Percentiles rank a stretch among this genome's conserved stretches.
Conservation (phyloP, 23 tunicate genomes). For the Halocynthia aurantium region DNA sequence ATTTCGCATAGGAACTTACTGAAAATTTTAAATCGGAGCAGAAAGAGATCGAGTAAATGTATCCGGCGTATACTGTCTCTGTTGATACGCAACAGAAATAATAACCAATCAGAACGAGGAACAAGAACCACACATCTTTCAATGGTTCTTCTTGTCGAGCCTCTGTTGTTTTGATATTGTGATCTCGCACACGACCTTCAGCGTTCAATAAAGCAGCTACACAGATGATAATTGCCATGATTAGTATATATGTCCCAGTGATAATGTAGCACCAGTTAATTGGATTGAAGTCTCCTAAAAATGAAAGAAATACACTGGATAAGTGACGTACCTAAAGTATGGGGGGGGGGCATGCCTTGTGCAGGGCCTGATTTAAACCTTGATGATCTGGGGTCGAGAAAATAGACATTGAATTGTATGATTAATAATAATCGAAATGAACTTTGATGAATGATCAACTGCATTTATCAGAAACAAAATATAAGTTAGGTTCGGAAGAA, state of each 20-base stretch:
- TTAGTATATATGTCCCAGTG: constrained; percentile 40
- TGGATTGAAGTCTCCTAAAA: constrained; percentile 46
- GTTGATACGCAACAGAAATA: constrained; percentile 33
- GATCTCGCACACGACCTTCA: constrained; percentile 1
- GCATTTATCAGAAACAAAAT: too few species aligned
- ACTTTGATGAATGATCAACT: too few species aligned
- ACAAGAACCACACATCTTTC: constrained; percentile 14
- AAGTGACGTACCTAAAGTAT: constrained; percentile 2
- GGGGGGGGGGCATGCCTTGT: neutral
- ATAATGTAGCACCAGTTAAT: constrained; percentile 86
- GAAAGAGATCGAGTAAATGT: constrained; percentile 34
- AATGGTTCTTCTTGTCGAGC: constrained; percentile 40
- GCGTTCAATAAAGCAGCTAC: constrained; percentile 2
- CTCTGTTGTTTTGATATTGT: constrained; percentile 23
- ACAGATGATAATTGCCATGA: constrained; percentile 4
- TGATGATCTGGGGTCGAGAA: too few species aligned
- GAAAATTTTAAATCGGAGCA: constrained; percentile 32
- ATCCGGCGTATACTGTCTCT: constrained; percentile 22
- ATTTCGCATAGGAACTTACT: constrained; percentile 6
- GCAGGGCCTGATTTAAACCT: neutral
- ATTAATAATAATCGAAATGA: too few species aligned
- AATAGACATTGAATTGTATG: too few species aligned
- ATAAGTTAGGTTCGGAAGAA: too few species aligned
- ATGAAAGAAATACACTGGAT: neutral
- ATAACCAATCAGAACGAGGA: constrained; percentile 19